Base-by-base conservation (phyloP, 2,113 vertebrate genomes). In the Eleginops maclovinus region DNA sequence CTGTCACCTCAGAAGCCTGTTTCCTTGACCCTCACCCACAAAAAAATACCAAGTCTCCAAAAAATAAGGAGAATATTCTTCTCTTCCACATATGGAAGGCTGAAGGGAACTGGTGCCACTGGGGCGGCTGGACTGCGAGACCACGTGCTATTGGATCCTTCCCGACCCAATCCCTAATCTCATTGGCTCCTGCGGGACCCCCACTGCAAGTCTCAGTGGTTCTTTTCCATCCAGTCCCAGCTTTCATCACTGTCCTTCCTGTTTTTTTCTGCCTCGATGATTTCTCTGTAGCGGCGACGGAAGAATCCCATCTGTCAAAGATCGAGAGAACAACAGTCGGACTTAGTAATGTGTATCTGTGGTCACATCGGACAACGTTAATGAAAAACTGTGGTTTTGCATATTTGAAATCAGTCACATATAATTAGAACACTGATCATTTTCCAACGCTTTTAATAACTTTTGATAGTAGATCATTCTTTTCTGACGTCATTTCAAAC, bases 81-180 rank as follows among this genome's bases (percentile, higher is more conserved):
- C 95, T 98, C 97, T 99, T 99, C 98, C 98, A 99, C 96, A 98
- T 99, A 99, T 99, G 97, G 96, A 99, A 99, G 97, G 97, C 96
- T 96, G 69, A 93, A 95, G 94, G 95, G 93, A n/a, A 91, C 75
- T 87, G 92, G 93, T 95, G 94, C 88, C 90, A 90, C 89, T 88
- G 89, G 93, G 94, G 94, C 87, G 79, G 91, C 93, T 21, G 86
- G 86, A 88, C 83, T 89, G 81, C 80, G 62, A 31, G 1, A 69
- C 93, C 92, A 80, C 83, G 90, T 92, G 88, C 97, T 94, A 96
- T 88, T 90, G 91, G 91, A 89, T 93, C 91, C 75, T 85, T 81
- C 75, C 62, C 0, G 81, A 87, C 89, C 91, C 82, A 89, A 85
- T 88, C 67, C 79, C 64, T 86, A 89, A 84, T 88, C 89, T 96